Conservation (phyloP, 2,113 vertebrate species). For the Peromyscus californicus region DNA sequence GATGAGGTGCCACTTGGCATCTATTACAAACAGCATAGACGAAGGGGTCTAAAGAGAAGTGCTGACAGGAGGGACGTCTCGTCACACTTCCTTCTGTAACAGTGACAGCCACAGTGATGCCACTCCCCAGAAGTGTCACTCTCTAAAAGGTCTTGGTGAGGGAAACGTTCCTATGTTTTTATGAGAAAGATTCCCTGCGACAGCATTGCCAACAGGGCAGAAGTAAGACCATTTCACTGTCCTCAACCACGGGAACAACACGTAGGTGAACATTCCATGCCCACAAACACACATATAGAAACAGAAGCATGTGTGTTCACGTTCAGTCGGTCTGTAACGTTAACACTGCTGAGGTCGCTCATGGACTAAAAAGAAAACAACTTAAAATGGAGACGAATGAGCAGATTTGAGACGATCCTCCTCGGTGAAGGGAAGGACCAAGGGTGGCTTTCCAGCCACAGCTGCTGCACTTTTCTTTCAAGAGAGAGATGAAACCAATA, state of each 20-base stretch:
- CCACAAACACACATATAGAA: background rate
- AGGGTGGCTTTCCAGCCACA: background rate
- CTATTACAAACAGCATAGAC: background rate
- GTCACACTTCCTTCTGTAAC: background rate
- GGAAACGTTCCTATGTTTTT: background rate
- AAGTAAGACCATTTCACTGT: background rate
- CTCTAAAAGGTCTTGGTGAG: background rate
- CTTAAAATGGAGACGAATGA: background rate
- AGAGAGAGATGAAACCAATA: constrained; percentile 35
- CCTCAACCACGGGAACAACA: background rate
- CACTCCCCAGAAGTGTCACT: background rate
- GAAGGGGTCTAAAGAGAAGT: background rate
- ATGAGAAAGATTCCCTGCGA: background rate
- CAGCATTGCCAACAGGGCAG: background rate
- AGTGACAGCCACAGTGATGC: background rate
- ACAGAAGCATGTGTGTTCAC: background rate
- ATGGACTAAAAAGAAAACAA: background rate
- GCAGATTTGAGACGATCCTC: background rate
- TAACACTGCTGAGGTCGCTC: background rate
- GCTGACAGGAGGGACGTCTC: background rate
- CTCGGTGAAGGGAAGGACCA: background rate
- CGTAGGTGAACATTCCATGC: background rate
- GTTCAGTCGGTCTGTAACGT: too few species aligned
- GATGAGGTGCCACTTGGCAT: background rate
- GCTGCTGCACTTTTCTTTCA: constrained; percentile 5